These are phyloP conservation scores for Hyles vespertilio DNA, from an alignment of 1,140 invertebrate genomes.

Conservation along the genomic window DNA sequence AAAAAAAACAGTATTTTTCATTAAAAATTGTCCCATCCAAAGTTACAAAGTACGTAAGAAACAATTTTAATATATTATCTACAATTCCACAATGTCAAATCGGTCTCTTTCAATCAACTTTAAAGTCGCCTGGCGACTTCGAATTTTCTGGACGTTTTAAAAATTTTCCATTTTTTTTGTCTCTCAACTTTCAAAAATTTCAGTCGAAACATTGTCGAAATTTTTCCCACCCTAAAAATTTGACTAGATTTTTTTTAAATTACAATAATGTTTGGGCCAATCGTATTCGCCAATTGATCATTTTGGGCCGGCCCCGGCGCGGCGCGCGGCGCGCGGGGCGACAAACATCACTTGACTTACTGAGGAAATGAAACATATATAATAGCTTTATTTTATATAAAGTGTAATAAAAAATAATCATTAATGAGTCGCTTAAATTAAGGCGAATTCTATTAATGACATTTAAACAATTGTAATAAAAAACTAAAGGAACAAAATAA, in stretches of 20 bases:
- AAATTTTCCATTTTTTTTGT: conserved; percentile 43
- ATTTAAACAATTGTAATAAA: conserved; percentile 68
- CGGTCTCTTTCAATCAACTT: conserved; percentile 39
- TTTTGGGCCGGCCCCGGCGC: neutral
- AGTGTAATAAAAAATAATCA: conserved; percentile 44
- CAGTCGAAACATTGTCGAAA: conserved; percentile 56
- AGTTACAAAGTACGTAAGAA: conserved; percentile 52
- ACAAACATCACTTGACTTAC: conserved; percentile 54
- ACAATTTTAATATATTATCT: conserved; percentile 47
- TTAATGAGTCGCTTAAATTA: conserved; percentile 48
- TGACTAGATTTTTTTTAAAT: conserved; percentile 65
- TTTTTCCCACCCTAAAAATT: conserved; percentile 59
- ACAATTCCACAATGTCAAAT: conserved; percentile 72
- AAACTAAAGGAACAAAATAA: conserved; percentile 74
- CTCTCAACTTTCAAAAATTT: conserved; percentile 44
- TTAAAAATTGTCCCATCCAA: conserved; percentile 51
- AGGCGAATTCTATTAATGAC: conserved; percentile 45
- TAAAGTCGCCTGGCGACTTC: conserved; percentile 59
- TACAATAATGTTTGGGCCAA: conserved; percentile 60
- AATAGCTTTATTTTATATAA: conserved; percentile 29
- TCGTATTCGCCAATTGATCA: conserved; percentile 41
- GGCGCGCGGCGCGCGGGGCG: neutral
- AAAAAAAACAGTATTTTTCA: conserved; percentile 41
- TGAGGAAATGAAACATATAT: conserved; percentile 66
- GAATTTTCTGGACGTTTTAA: conserved; percentile 53